Evolutionary conservation across 2,888 invertebrate species (phyloP).

Genomic region (Liodrosophila aerea): DNA sequence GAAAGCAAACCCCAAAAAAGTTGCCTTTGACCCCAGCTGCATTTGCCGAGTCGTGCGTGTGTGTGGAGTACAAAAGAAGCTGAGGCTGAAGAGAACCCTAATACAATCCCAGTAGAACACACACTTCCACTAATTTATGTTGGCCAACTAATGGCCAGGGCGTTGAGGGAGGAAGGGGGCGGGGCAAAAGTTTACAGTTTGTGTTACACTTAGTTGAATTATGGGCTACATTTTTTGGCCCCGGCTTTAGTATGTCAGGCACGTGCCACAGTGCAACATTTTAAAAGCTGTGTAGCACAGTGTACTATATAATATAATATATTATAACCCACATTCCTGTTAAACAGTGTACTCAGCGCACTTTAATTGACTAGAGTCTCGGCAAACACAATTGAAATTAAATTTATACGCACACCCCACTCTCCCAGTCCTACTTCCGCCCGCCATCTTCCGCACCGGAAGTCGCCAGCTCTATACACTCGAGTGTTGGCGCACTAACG

Average conservation of each 20-base stretch:
- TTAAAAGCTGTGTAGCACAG: not conserved
- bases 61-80: conserved; percentile 15
- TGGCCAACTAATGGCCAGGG: conserved; percentile 34
- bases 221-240: conserved; percentile 40
- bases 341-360: not conserved
- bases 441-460: too few species aligned
- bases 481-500: not conserved
- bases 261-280: conserved; percentile 30
- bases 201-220: conserved; percentile 53
- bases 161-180: conserved; percentile 3
- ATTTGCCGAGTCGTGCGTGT: conserved; percentile 33
- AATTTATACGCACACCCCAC: conserved; percentile 26
- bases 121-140: conserved; percentile 36
- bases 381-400: conserved; percentile 47
- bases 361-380: conserved; percentile 18
- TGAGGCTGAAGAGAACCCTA: conserved; percentile 13
- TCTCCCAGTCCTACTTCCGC: not conserved
- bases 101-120: conserved; percentile 15
- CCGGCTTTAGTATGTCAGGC: conserved; percentile 24
- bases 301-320: not conserved
- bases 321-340: too few species aligned
- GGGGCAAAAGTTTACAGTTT: conserved; percentile 57
- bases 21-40: conserved; percentile 20
- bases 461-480: too few species aligned
- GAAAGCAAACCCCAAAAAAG: conserved; percentile 17